A percentile compares a stretch with the other conserved stretches of the same genome.
These are phyloP conservation scores for Lepidostoma basale DNA, from an alignment of 1,140 invertebrate genomes.

Conservation along the genomic window DNA sequence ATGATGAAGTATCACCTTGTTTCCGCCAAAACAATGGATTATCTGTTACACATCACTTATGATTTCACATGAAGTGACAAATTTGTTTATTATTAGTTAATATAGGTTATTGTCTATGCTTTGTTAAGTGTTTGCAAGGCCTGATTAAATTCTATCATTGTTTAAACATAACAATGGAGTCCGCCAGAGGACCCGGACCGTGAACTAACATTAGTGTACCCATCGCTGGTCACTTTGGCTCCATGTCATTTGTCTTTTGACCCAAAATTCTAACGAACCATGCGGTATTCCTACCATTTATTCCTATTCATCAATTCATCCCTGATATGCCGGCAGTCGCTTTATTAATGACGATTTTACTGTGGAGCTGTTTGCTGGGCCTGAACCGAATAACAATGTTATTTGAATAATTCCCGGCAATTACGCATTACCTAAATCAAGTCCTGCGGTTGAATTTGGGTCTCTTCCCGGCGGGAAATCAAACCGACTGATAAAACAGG, in stretches of 20 bases:
- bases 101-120: no score
- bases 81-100: no score
- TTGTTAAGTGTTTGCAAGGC: neutral
- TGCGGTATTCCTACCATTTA: constrained; percentile 5
- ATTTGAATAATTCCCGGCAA: neutral
- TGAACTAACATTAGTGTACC: constrained; percentile 6
- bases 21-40: no score
- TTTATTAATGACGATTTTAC: neutral
- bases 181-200: constrained; percentile 17
- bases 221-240: constrained; percentile 22
- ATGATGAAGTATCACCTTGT: no score
- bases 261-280: constrained; percentile 13
- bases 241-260: constrained; percentile 20
- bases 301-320: constrained; percentile 17
- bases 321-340: neutral
- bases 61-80: no score
- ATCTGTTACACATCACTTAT: no score
- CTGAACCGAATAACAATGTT: no score
- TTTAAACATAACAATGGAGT: constrained; percentile 34
- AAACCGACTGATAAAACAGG: no score
- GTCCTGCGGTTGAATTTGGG: no score
- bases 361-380: no score
- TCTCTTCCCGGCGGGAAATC: no score
- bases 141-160: constrained; percentile 22
- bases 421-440: no score